phyloP scores from a whole-genome alignment of 2,113 vertebrate genomes.

The Rhynchopsitta pachyrhyncha region DNA sequence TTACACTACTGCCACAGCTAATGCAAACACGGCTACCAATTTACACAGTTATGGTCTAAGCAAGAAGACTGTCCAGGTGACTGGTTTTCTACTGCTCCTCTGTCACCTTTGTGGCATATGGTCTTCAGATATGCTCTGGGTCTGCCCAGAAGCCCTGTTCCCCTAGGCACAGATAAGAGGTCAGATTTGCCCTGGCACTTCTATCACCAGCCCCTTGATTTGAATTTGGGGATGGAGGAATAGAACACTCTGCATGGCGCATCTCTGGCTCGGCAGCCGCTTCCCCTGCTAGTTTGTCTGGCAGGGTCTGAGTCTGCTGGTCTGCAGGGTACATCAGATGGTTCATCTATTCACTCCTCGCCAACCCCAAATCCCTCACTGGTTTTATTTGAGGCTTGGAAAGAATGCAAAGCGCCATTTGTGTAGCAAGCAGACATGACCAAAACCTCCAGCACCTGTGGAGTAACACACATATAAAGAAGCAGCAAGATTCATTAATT shows the following conservation, averaged over 20 bases:
- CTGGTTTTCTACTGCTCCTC: background rate
- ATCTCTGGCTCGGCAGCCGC: background rate
- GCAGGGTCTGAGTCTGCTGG: slow-evolving; percentile 15
- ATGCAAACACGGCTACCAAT: background rate
- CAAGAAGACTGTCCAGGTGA: background rate
- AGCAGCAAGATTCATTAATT: slow-evolving; percentile 30
- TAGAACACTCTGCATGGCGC: background rate
- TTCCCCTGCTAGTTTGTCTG: slow-evolving; percentile 49
- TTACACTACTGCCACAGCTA: background rate
- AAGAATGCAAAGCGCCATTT: slow-evolving; percentile 27
- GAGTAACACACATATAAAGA: slow-evolving; percentile 6
- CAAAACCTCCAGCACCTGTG: slow-evolving; percentile 4
- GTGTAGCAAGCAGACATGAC: slow-evolving; percentile 18
- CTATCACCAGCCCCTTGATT: background rate
- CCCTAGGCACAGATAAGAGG: background rate
- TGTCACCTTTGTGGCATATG: background rate
- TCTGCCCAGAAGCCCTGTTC: background rate
- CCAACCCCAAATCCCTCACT: slow-evolving; percentile 21
- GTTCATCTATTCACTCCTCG: slow-evolving; percentile 46
- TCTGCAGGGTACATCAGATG: slow-evolving; percentile 53
- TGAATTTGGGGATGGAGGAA: background rate
- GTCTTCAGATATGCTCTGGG: background rate
- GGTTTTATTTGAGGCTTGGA: slow-evolving; percentile 30
- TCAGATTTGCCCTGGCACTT: background rate
- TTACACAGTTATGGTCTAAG: background rate